Percentiles rank a stretch among this genome's conserved stretches.
These are phyloP conservation scores for Sminthurides bifidus DNA, from an alignment of 1,140 invertebrate species.

Conservation along the genomic window DNA sequence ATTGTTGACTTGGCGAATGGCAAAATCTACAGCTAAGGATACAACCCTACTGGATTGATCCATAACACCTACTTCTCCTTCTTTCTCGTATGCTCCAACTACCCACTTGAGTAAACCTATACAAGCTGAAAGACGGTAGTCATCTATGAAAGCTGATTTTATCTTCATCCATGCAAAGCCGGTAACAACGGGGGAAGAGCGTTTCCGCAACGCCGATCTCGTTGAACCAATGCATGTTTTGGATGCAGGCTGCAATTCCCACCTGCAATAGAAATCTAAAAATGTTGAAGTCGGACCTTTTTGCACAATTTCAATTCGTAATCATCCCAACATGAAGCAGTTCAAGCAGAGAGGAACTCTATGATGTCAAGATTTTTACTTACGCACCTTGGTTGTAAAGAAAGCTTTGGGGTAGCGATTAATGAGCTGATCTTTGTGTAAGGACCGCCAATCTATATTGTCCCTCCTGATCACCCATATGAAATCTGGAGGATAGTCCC, in stretches of 20 bases:
- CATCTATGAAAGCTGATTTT: slow-evolving; percentile 77
- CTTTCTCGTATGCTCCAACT: slow-evolving; percentile 44
- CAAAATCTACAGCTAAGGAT: slow-evolving; percentile 29
- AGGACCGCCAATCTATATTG: slow-evolving; percentile 53
- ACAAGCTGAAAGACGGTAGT: slow-evolving; percentile 78
- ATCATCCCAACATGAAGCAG: too few species aligned
- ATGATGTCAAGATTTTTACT: too few species aligned
- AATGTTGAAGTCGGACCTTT: too few species aligned
- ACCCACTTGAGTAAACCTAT: slow-evolving; percentile 67
- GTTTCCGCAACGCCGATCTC: slow-evolving; percentile 65
- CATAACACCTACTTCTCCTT: slow-evolving; percentile 29
- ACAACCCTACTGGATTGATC: slow-evolving; percentile 32
- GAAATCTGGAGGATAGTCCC: slow-evolving; percentile 55
- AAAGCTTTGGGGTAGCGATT: slow-evolving; percentile 66
- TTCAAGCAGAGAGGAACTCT: too few species aligned
- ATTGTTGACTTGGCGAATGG: slow-evolving; percentile 44
- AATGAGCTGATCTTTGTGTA: slow-evolving; percentile 53
- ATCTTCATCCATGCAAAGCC: slow-evolving; percentile 72
- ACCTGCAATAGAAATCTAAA: too few species aligned
- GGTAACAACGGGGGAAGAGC: slow-evolving; percentile 77
- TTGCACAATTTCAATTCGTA: too few species aligned
- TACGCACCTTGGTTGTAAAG: slow-evolving; percentile 76
- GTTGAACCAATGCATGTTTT: slow-evolving; percentile 78
- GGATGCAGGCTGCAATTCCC: slow-evolving; percentile 64
- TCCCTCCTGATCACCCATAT: slow-evolving; percentile 78